Evolutionary conservation across 2,113 vertebrate genomes (phyloP), one percentile per base, ranked within the genome.

Genomic region (Cricetomys ansorgei): DNA sequence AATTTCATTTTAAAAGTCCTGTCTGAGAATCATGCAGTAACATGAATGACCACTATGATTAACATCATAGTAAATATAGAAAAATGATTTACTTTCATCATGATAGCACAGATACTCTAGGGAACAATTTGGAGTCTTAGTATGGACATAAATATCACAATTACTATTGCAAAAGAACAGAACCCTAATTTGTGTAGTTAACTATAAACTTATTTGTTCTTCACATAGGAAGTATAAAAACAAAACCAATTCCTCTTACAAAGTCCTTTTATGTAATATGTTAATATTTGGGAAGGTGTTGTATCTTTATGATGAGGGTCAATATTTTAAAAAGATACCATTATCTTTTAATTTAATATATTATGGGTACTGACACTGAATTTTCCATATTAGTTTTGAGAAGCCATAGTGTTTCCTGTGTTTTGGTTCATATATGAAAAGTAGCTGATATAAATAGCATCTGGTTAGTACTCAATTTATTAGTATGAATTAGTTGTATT

Each of bases 401-500:
- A 97, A 31, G 9, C 11, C 77, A 90, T 55, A 83, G 92, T 97
- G 89, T 92, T 55, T 25, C 25, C 64, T 89, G 73, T 92, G 11
- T 25, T 97, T 96, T 91, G 89, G 19, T 21, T 3, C 77, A 40
- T 19, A 59, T 81, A 73, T 62, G 77, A 3, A 89, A 80, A 86
- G 15, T 1, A 48, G 7, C 95, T 94, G 79, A 59, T 72, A 50
- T 92, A 96, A 97, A 97, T 37, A 50, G 64, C 45, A 1, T 73
- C 80, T 95, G 73, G 9, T 95, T 23, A 97, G 9, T 92, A 23
- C 55, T 97, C 0, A 80, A 8, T 93, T 91, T 67, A 95, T 90
- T 92, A 94, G 59, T 95, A 95, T 64, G 94, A 97, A 91, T 95
- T 96, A 79, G 19, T 29, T 87, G 1, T 50, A 92, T 94, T 93